phyloP scores from a whole-genome alignment of 2,888 invertebrate species.

The Macaria notata region DNA sequence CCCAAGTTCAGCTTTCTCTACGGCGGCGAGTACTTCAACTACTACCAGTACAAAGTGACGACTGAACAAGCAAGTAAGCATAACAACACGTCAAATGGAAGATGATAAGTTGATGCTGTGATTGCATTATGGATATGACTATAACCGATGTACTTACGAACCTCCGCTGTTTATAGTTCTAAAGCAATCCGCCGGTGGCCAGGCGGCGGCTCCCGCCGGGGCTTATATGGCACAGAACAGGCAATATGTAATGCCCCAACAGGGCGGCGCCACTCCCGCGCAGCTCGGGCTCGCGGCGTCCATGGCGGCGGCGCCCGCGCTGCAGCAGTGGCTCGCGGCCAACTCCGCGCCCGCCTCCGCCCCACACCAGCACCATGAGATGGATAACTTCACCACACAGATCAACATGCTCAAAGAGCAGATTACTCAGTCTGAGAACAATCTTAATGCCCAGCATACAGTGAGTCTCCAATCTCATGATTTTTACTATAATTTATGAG shows the following conservation, averaged over 20 bases:
- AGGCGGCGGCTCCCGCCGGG: constrained; percentile 77
- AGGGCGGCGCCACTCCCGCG: constrained; percentile 79
- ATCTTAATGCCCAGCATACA: constrained; percentile 97
- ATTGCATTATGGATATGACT: constrained; percentile 57
- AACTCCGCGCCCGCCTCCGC: constrained; percentile 61
- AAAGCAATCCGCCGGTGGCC: constrained; percentile 86
- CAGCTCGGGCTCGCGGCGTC: constrained; percentile 80
- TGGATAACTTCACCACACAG: constrained; percentile 87
- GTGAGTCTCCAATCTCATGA: constrained; percentile 70
- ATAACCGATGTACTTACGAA: constrained; percentile 71
- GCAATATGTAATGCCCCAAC: constrained; percentile 83
- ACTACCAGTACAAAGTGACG: constrained; percentile 98
- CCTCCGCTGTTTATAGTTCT: constrained; percentile 87
- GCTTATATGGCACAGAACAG: constrained; percentile 82
- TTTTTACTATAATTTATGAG: neutral
- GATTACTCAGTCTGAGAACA: constrained; percentile 97
- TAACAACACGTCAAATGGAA: constrained; percentile 57
- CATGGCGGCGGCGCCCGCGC: constrained; percentile 75
- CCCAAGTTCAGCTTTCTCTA: constrained; percentile 98
- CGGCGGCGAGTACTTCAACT: constrained; percentile 97
- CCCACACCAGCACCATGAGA: constrained; percentile 46
- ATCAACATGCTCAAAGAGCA: constrained; percentile 94
- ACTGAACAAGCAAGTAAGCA: constrained; percentile 96
- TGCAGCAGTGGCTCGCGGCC: constrained; percentile 73
- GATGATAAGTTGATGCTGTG: constrained; percentile 65